These are phyloP conservation scores for Ochotona princeps DNA, from an alignment of 2,113 vertebrate species.

Conservation along the genomic window DNA sequence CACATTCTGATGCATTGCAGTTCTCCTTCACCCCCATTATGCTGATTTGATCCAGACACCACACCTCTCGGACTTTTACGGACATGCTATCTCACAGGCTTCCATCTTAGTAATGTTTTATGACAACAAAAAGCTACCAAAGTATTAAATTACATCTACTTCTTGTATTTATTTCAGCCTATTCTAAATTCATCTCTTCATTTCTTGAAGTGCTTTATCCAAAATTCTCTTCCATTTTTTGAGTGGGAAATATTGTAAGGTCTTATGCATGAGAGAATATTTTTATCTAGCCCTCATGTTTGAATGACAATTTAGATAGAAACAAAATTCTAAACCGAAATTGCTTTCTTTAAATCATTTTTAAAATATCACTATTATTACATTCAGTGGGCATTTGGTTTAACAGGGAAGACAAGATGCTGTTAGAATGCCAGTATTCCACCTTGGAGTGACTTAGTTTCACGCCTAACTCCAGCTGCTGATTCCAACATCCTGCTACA, in stretches of 20 bases:
- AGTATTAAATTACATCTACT: neutral
- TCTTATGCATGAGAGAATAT: neutral
- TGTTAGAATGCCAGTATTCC: no score
- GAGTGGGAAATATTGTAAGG: neutral
- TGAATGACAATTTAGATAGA: constrained; percentile 13
- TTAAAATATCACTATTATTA: neutral
- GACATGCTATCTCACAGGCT: neutral
- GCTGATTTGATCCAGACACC: neutral
- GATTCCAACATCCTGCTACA: no score
- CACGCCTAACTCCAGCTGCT: no score
- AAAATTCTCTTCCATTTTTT: neutral
- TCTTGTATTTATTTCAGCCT: neutral
- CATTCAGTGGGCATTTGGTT: neutral
- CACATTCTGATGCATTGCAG: neutral
- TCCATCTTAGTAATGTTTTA: neutral
- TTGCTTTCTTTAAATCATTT: constrained; percentile 10
- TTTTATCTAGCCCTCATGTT: neutral
- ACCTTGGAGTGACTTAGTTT: no score
- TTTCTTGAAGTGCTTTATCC: neutral
- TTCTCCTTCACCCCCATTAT: neutral
- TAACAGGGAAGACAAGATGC: no score
- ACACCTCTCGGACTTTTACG: neutral
- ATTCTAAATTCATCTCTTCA: neutral
- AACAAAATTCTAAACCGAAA: neutral
- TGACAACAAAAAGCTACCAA: neutral